Evolutionary conservation across 2,888 invertebrate genomes (phyloP).

Genomic region (Clanis bilineata): DNA sequence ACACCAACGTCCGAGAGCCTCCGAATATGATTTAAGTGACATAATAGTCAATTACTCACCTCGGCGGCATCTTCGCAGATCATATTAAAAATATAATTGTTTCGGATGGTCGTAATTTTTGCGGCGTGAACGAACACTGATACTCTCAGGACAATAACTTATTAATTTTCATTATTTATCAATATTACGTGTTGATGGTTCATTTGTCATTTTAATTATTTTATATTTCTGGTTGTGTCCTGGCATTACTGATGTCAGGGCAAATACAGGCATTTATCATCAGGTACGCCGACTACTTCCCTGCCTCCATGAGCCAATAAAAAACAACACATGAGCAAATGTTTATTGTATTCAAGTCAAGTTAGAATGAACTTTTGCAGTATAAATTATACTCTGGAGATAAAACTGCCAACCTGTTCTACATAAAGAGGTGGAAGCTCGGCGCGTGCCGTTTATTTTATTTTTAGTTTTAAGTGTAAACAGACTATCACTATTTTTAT

Average conservation of each 20-base stretch:
- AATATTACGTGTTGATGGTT: neutral
- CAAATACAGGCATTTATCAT: no score
- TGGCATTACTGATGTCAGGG: no score
- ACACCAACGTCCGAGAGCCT: constrained; percentile 22
- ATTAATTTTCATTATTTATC: neutral
- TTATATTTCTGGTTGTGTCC: no score
- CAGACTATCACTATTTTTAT: constrained; percentile 1
- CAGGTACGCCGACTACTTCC: no score
- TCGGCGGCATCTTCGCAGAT: constrained; percentile 28
- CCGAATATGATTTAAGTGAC: constrained; percentile 51
- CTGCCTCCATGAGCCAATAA: no score
- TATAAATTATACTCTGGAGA: constrained; percentile 19
- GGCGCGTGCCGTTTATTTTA: constrained; percentile 32
- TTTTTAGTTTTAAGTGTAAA: constrained; percentile 24
- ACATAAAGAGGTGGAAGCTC: constrained; percentile 28
- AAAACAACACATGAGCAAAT: no score
- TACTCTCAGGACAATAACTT: neutral
- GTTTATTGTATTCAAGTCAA: neutral
- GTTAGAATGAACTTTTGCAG: constrained; percentile 1
- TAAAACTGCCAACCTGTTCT: constrained; percentile 27
- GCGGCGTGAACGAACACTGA: constrained; percentile 19
- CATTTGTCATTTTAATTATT: neutral
- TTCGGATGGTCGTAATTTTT: constrained; percentile 58
- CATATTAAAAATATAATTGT: constrained; percentile 64
- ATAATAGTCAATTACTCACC: constrained; percentile 53